Base-by-base conservation (phyloP, 1,140 invertebrate species). In the Drepana arcuata region DNA sequence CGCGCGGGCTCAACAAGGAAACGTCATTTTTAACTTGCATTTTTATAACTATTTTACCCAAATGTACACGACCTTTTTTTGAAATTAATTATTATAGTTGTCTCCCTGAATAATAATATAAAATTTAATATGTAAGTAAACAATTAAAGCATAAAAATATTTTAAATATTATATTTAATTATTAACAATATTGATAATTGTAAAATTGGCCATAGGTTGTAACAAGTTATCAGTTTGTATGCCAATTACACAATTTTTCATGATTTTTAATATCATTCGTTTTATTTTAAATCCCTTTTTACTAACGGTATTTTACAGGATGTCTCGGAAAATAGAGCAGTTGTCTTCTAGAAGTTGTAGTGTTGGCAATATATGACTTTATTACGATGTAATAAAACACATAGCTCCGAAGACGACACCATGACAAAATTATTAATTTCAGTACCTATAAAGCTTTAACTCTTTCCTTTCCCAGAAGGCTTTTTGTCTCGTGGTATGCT, bases 201-300 rank as follows among this genome's bases (percentile, higher is more conserved):
- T 82, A 73, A 78, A 79, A 79, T 82, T 79, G 77, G 74, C 65
- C 67, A 66, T 78, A 79, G 74, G 74, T 82, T 82, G 74, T 82
- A 82, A 82, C 78, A 69, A 74, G 72, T 81, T n/a, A n/a, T n/a
- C n/a, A n/a, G n/a, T n/a, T 81, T 69, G 73, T 69, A 79, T 74
- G 78, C 78, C 74, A 79, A 82, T 79, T 82, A 82, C n/a, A n/a
- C 78, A 79, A 78, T 82, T 79, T 82, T 82, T 81, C 77, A 81
- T 77, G 62, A 81, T 81, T 81, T 81, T 81, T 81, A 77, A 61
- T 43, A 69, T 35, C 26, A 40, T 31, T 65, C 48, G 71, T 81
- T 78, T 77, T 71, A 77, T 78, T 81, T 69, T 21, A 21, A 5
- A 21, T 21, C 18, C 18, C 18, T 9, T 21, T 5, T n/a, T n/a